These are phyloP conservation scores for Drosophila jambulina DNA, from an alignment of 1,140 invertebrate species.

Conservation along the genomic window DNA sequence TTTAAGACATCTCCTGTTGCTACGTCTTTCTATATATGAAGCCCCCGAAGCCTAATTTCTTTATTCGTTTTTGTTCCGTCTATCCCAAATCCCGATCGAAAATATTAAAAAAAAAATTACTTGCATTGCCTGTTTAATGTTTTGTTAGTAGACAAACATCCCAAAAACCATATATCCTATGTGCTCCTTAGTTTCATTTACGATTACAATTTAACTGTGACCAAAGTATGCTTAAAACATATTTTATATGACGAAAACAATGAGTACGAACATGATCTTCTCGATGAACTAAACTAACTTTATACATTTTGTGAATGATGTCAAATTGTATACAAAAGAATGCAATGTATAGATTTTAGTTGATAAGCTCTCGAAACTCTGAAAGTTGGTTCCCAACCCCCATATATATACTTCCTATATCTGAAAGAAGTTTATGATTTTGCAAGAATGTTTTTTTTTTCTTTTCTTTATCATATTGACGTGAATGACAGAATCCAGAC, in stretches of 20 bases:
- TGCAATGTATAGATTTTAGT: constrained; percentile 72
- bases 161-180: constrained; percentile 31
- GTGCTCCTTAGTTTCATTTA: constrained; percentile 54
- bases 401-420: constrained; percentile 14
- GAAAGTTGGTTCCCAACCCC: constrained; percentile 17
- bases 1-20: constrained; percentile 65
- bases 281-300: constrained; percentile 49
- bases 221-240: constrained; percentile 60
- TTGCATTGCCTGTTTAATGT: constrained; percentile 65
- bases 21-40: constrained; percentile 58
- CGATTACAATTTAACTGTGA: constrained; percentile 54
- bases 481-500: constrained; percentile 49
- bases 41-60: constrained; percentile 23
- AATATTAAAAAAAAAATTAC: constrained; percentile 37
- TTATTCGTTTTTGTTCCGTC: constrained; percentile 61
- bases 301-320: constrained; percentile 58
- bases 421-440: constrained; percentile 59
- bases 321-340: constrained; percentile 68
- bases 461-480: constrained; percentile 52
- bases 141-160: constrained; percentile 64
- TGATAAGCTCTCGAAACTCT: constrained; percentile 46
- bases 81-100: constrained; percentile 13
- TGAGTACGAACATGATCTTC: constrained; percentile 30
- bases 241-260: constrained; percentile 40
- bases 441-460: constrained; percentile 48